Base-by-base conservation (phyloP, 2,797 vertebrate species). In the Aselliscus stoliczkanus region DNA sequence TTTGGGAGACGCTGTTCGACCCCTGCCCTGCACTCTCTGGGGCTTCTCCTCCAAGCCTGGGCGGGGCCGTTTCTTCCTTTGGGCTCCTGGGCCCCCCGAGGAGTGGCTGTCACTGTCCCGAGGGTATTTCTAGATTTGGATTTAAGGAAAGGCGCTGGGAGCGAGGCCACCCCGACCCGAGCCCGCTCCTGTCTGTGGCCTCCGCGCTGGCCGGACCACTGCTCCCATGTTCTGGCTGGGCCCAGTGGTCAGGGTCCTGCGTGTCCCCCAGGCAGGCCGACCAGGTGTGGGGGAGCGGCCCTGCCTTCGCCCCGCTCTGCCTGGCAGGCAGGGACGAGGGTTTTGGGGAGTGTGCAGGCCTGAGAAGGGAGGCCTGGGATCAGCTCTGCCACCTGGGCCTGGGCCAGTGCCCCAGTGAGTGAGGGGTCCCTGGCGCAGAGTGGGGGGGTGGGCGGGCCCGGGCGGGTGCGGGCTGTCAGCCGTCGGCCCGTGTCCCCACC, bases 401-500 rank as follows among this genome's bases (percentile, higher is more conserved):
- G 54, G n/a, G n/a, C 12, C 2, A 0, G 4, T 60, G 88, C 14
- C 52, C 52, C n/a, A n/a, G n/a, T 69, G 21, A 0, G 37, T 0
- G 18, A 44, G n/a, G 52, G 21, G 70, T 10, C 21, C n/a, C 0
- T 8, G 73, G 4, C 1, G 0, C 60, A 5, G 54, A 2, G 44
- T 0, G 10, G 34, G 18, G 5, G 54, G 62, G 37, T 0, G 0
- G 44, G 52, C 5, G 13, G 17, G 20, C 4, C 1, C 7, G 3
- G 60, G 42, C 3, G 17, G 67, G 69, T 21, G 1, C 90, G 23
- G 18, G 21, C 23, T 0, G 27, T 2, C 87, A 6, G 89, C 11
- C 31, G 5, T 8, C 0, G 1, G 3, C 31, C 87, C 39, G 56
- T 97, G 97, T 98, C 95, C 96, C 97, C 97, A 12, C 42, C 13